These are phyloP conservation scores for Myotis davidii DNA, from an alignment of 2,113 vertebrate genomes.

Conservation along the genomic window DNA sequence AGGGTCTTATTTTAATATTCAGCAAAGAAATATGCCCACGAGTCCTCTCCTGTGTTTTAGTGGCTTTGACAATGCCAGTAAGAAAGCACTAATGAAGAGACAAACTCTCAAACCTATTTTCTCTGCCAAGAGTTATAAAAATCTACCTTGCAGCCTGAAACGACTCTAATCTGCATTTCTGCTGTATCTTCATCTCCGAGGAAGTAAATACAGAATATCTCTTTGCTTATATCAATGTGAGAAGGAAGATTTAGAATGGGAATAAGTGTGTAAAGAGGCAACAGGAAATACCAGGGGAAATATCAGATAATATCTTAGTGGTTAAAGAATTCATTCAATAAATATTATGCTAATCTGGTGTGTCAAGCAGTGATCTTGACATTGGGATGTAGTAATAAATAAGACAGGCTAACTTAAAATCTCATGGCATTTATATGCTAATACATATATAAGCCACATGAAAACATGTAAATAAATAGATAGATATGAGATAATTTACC, in stretches of 20 bases:
- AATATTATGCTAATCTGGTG: not conserved
- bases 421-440: not conserved
- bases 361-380: not conserved
- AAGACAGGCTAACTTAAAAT: not conserved
- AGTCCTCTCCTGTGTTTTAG: not conserved
- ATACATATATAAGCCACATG: not conserved
- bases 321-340: conserved; percentile 24
- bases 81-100: not conserved
- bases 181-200: not conserved
- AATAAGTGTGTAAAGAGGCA: not conserved
- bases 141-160: not conserved
- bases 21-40: not conserved
- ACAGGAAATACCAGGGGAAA: not conserved
- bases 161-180: not conserved
- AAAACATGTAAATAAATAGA: not conserved
- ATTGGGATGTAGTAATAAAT: not conserved
- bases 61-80: not conserved
- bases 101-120: not conserved
- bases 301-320: not conserved
- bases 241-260: not conserved
- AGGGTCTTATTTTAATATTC: not conserved
- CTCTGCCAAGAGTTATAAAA: not conserved
- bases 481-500: not conserved
- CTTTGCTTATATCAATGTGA: not conserved
- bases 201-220: not conserved